Conservation (phyloP, 1,140 invertebrate genomes). For the Lasioglossum albipes region DNA sequence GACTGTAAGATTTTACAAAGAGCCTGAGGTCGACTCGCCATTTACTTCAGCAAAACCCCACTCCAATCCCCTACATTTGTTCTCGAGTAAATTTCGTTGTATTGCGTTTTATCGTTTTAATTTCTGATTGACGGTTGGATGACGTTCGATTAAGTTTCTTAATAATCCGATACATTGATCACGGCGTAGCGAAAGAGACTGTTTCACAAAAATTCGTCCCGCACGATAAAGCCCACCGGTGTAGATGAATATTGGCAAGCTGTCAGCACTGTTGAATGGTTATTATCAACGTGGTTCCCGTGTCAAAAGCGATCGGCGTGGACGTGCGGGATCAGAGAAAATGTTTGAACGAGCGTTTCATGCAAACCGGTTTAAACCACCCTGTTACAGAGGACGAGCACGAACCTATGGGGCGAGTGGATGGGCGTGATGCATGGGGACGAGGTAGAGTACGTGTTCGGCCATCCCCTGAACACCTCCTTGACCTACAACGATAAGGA, state of each 20-base stretch:
- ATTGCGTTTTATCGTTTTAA: no score
- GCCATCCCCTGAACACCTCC: slow-evolving; percentile 92
- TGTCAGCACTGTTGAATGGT: not conserved
- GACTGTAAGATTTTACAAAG: not conserved
- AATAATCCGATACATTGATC: no score
- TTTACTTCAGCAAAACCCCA: no score
- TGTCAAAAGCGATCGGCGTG: not conserved
- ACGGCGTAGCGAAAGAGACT: no score
- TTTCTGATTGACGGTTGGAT: no score
- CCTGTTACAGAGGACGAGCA: slow-evolving; percentile 90
- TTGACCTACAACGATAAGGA: slow-evolving; percentile 90
- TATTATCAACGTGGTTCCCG: slow-evolving; percentile 13
- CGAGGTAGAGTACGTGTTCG: slow-evolving; percentile 98
- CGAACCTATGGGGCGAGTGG: slow-evolving; percentile 96
- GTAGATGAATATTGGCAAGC: slow-evolving; percentile 31
- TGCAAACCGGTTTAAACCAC: no score
- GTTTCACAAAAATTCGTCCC: not conserved
- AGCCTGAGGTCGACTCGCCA: not conserved
- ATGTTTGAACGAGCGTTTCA: not conserved
- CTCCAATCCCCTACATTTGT: no score
- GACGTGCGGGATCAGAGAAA: slow-evolving; percentile 3
- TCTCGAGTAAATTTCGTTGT: no score
- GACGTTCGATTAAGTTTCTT: no score
- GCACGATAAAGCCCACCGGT: not conserved
- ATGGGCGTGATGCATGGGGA: slow-evolving; percentile 98